Conservation (phyloP, 2,113 vertebrate species). For the Burhinus bistriatus region DNA sequence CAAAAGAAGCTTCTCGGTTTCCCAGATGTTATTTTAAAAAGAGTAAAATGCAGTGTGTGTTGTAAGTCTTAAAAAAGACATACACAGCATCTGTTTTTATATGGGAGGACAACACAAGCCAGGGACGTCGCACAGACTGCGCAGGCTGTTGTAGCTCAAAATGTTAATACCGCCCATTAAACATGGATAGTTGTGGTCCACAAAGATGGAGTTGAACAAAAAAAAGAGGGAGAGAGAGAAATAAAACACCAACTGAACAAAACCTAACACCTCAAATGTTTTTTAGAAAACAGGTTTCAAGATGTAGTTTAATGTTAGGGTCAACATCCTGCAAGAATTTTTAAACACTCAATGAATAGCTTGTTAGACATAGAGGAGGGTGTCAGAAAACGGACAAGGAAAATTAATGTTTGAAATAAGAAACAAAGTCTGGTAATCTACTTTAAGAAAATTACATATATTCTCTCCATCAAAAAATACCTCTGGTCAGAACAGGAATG, state of each 20-base stretch:
- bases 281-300: background rate
- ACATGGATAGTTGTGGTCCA: background rate
- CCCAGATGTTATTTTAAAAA: constrained; percentile 70
- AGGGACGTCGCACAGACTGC: background rate
- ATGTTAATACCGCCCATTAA: constrained; percentile 24
- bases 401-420: background rate
- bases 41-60: constrained; percentile 38
- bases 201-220: constrained; percentile 10
- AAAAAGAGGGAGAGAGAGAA: background rate
- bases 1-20: constrained; percentile 73
- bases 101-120: background rate
- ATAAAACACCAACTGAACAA: background rate
- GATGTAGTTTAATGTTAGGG: background rate
- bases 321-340: background rate
- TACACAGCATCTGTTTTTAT: background rate
- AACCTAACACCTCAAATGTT: background rate
- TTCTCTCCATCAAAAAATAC: background rate
- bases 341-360: background rate
- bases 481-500: background rate
- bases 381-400: background rate
- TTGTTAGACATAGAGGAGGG: background rate
- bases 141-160: constrained; percentile 7
- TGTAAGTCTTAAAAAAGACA: constrained; percentile 42
- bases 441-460: background rate
- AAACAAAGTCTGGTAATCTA: background rate